Percentiles rank a stretch among this genome's conserved stretches.
Conservation (phyloP, 1,140 invertebrate species). For the Megalopta genalis region DNA sequence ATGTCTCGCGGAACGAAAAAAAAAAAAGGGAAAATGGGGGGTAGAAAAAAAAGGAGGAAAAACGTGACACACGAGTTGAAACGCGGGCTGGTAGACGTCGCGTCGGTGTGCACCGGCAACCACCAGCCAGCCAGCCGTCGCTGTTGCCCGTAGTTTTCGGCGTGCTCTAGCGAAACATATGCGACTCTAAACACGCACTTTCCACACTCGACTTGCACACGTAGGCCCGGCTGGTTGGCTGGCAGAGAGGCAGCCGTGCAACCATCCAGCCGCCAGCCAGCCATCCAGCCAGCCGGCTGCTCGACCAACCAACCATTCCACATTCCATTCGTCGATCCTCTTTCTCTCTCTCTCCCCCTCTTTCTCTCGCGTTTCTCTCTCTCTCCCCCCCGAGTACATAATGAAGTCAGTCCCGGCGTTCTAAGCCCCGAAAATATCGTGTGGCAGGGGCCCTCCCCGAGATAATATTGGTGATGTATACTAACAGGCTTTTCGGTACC, state of each 20-base stretch:
- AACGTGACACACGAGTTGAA: neutral
- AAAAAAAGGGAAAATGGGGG: no score
- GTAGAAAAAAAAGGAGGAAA: no score
- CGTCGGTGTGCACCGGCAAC: slow-evolving; percentile 16
- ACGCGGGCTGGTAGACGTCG: slow-evolving; percentile 8
- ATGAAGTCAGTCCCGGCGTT: slow-evolving; percentile 77
- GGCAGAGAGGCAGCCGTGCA: slow-evolving; percentile 37
- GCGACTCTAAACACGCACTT: slow-evolving; percentile 45
- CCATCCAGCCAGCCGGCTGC: slow-evolving; percentile 47
- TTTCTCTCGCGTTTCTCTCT: slow-evolving; percentile 37
- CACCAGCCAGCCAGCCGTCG: neutral
- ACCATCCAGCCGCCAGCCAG: slow-evolving; percentile 34
- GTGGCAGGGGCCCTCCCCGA: slow-evolving; percentile 65
- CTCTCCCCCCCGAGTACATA: slow-evolving; percentile 64
- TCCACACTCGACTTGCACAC: slow-evolving; percentile 26
- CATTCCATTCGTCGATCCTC: slow-evolving; percentile 73
- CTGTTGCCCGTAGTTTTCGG: neutral
- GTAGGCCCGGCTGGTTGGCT: slow-evolving; percentile 6
- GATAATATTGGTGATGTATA: slow-evolving; percentile 79
- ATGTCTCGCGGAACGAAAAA: slow-evolving; percentile 19
- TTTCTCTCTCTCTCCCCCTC: slow-evolving; percentile 35
- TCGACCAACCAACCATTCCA: slow-evolving; percentile 72
- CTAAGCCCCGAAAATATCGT: slow-evolving; percentile 77
- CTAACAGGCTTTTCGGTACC: slow-evolving; percentile 74
- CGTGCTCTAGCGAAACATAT: neutral